Base-by-base conservation (phyloP, 2,888 invertebrate species). In the Elmis aenea region DNA sequence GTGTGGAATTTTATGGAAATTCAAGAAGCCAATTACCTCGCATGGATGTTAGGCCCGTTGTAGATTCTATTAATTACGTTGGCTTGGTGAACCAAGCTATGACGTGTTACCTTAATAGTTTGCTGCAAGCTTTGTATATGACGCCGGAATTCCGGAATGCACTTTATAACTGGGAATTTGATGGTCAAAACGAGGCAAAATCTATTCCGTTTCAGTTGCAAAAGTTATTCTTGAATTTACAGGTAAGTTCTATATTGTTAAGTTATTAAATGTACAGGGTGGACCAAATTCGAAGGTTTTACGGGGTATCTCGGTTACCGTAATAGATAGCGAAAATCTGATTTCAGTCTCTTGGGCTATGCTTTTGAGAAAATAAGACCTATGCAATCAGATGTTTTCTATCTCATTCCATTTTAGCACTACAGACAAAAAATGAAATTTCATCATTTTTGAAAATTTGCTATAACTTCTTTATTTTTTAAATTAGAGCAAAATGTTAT, bases 81-180 rank as follows among this genome's bases (percentile, higher is more conserved):
- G 90, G 89, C 18, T 70, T 90, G 29, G 87, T 89, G 5, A 90
- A 90, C 65, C 87, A 90, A 65, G 90, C 90, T 1, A 92, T 91
- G 90, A 92, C 91, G 0, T 92, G 92, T 62, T 92, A 92, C 62
- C 71, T 92, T 38, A 92, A 92, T 68, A 89, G 89, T 66, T 71
- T 92, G 26, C 70, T 92, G 13, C 92, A 92, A 69, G 85, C 90
- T 0, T 70, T 92, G 3, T 92, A 77, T 59, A 92, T 92, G 89
- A 92, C 91, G 1, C 92, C 92, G 1, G 91, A 92, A 67, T 92
- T 92, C 62, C 74, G 91, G 21, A 92, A 92, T 69, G 86, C 87
- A 2, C 68, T 92, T 18, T 91, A 91, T 63, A 81, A 82, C 55
- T 87, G 87, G 85, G 81, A 84, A 59, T 86, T 80, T 58, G 81